Evolutionary conservation across 2,113 vertebrate species (phyloP), one percentile per base, ranked within the genome.

Genomic region (Apus apus): DNA sequence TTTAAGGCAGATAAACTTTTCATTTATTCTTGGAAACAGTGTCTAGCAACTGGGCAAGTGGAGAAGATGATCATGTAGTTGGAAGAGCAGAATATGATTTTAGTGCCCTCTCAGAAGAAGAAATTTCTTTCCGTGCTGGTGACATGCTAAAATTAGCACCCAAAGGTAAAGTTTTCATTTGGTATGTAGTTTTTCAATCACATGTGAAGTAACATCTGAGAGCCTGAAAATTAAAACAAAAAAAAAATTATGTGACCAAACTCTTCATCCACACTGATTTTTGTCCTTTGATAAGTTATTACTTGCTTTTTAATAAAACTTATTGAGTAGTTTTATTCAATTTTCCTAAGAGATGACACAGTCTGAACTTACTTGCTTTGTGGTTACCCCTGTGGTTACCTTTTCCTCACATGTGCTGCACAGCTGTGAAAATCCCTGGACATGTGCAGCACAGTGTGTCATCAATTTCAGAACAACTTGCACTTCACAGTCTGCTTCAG

Each of bases 41-140:
- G 26, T 94, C 97, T 83, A 95, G 87, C 73, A 98, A 98, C 94
- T 99, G 99, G 99, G 99, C 99, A 5, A 99, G 93, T 68, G 99
- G 99, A 80, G 99, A 99, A 70, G 99, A 99, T 46, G 99, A 99
- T 96, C 99, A 99, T 34, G 98, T 99, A 27, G 99, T 99, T 83
- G 99, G 99, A 91, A 98, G 98, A 98, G 99, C 98, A 45, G 99
- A 99, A 92, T 99, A 99, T 66, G 99, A 99, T 93, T 99, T 99
- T 92, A 97, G 19, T 70, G 98, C 99, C 12, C 97, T 98, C 13
- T 99, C 99, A 54, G 99, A 99, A 96, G 99, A 99, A 96, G 99
- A 99, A 98, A 97, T 99, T 95, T 99, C 99, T 90, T 90, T 99
- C 93, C 98, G 94, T 92, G 98, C 98, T 72, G 99, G 99, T 96